Base-by-base conservation (phyloP, 1,140 invertebrate species). In the Magallana ariakensis region DNA sequence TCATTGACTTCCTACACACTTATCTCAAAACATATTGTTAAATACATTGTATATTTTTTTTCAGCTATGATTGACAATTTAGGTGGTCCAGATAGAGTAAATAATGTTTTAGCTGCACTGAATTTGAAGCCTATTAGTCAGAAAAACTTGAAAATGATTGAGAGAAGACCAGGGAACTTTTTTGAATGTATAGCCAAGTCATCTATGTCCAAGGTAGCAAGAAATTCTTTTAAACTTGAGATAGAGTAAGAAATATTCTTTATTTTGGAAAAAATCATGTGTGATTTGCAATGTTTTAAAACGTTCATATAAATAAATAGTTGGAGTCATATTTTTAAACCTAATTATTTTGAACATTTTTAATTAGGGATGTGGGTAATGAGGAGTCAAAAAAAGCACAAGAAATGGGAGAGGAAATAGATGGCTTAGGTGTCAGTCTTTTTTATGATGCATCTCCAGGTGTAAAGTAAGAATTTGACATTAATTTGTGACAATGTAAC, bases 21-120 rank as follows among this genome's bases (percentile, higher is more conserved):
- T 33, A 33, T 33, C 4, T 33, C 33, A 33, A 33, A 33, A 33
- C 33, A 33, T 4, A 33, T 33, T 33, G 33, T 33, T 33, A 33
- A 33, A 33, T 33, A 33, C 33, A 33, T 33, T 33, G 33, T 33
- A 33, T 33, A 4, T 3, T 33, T 57, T 53, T 26, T 84, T 58
- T 62, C 83, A 84, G 83, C 57, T 57, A 84, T 84, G 83, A 84
- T 84, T 62, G 83, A 84, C 16, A 62, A 19, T 33, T 62, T 66
- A 33, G 83, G 83, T 84, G 83, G 83, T 60, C 16, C 83, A 84
- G 83, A 84, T 46, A 84, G 83, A 46, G 83, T 84, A 5, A 84
- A 84, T 58, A 84, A 84, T 58, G 55, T 84, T 62, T 62, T 84
- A n/a, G 55, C 57, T 11, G 83, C 57, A n/a, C 16, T 60, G 13